Percentiles rank a stretch among this genome's conserved stretches.
Conservation (phyloP, 2,113 vertebrate species). For the Rutilus rutilus region DNA sequence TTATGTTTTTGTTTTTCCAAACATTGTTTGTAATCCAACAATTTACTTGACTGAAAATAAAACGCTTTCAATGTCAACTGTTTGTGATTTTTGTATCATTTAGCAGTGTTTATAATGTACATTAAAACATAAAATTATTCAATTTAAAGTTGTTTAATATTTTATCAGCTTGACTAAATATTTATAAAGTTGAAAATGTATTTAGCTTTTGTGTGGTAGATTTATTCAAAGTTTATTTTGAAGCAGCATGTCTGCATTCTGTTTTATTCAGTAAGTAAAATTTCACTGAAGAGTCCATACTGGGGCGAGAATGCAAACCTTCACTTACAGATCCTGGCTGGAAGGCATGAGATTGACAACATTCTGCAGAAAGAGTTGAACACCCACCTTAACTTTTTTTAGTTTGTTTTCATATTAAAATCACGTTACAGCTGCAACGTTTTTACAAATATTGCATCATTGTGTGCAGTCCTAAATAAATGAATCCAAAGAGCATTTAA, state of each 20-base stretch:
- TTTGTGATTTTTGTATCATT: conserved; percentile 74
- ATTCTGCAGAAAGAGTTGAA: neutral
- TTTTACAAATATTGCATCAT: neutral
- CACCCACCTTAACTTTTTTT: neutral
- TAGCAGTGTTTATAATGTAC: neutral
- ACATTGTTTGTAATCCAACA: conserved; percentile 21
- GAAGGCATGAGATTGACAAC: neutral
- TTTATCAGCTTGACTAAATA: neutral
- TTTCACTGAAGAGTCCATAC: neutral
- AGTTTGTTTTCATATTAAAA: neutral
- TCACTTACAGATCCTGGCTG: neutral
- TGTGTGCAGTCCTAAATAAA: neutral
- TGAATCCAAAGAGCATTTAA: neutral
- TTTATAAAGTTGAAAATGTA: neutral
- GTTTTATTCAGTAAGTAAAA: neutral
- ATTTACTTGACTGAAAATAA: conserved; percentile 68
- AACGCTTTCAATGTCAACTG: conserved; percentile 72
- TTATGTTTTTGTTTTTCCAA: conserved; percentile 39
- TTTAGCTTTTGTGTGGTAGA: neutral
- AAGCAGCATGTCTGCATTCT: neutral
- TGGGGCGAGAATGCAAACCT: neutral
- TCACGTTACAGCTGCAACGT: neutral
- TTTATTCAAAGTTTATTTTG: neutral
- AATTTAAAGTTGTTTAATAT: neutral
- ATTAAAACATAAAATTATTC: neutral